phyloP scores from a whole-genome alignment of 2,113 vertebrate species.

The Cavia aperea region DNA sequence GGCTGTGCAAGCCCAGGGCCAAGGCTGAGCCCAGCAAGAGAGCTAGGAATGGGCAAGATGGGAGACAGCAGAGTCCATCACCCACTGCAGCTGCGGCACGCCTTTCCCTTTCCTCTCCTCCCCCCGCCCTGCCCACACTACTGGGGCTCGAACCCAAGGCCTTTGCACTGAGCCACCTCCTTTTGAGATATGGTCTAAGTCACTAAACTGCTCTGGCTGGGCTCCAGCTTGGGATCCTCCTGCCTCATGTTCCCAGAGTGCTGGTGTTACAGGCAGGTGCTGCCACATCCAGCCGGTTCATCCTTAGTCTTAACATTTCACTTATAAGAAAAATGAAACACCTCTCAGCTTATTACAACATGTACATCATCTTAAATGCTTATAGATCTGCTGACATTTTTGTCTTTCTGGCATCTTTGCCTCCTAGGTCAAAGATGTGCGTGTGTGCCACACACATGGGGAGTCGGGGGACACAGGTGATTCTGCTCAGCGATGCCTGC shows the following conservation, averaged over 20 bases:
- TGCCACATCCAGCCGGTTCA: neutral
- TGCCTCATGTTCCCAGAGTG: neutral
- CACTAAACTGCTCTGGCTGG: neutral
- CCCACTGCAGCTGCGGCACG: neutral
- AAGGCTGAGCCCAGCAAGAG: neutral
- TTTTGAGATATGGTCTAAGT: neutral
- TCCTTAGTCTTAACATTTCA: neutral
- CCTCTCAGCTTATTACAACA: neutral
- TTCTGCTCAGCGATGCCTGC: neutral
- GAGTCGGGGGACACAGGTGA: neutral
- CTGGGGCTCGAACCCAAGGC: neutral
- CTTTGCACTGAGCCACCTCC: neutral
- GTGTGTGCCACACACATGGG: too few species aligned
- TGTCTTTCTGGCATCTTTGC: neutral
- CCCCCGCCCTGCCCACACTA: neutral
- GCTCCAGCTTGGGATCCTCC: neutral
- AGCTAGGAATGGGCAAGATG: rapidly evolving
- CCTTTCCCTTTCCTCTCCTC: neutral
- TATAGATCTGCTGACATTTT: neutral
- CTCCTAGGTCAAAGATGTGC: neutral
- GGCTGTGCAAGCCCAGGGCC: neutral
- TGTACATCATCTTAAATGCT: neutral
- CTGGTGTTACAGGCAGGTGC: neutral
- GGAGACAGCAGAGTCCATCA: neutral
- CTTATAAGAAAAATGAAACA: neutral